Evolutionary conservation across 2,888 invertebrate genomes (phyloP).

Genomic region (Pristionchus arcanus): DNA sequence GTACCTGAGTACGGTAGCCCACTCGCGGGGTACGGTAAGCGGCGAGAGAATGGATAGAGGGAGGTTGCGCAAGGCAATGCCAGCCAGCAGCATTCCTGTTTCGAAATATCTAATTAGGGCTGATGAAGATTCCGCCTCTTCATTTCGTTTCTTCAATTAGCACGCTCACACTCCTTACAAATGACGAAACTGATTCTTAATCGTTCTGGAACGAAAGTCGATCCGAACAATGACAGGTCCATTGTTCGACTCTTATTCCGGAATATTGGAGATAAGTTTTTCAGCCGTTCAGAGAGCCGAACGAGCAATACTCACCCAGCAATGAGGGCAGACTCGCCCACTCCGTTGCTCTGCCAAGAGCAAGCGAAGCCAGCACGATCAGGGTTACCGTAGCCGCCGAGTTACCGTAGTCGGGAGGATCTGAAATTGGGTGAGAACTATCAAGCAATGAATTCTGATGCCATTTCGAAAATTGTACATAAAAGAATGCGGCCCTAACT

Average conservation of each 20-base stretch:
- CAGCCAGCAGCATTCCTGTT: constrained; percentile 28
- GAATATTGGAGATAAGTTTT: no score
- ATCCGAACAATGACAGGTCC: no score
- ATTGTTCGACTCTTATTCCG: no score
- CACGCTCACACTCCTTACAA: not conserved
- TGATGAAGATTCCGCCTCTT: not conserved
- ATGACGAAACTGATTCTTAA: no score
- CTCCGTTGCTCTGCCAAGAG: not conserved
- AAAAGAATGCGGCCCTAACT: no score
- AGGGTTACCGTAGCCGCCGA: constrained; percentile 40
- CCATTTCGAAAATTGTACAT: no score
- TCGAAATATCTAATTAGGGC: not conserved
- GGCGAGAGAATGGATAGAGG: not conserved
- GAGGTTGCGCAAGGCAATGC: constrained; percentile 17
- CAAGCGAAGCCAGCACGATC: not conserved
- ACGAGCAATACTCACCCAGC: constrained; percentile 29
- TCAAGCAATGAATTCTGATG: no score
- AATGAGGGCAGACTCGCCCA: constrained; percentile 29
- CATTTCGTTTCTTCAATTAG: no score
- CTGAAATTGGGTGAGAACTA: not conserved
- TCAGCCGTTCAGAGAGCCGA: no score
- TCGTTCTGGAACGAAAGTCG: no score
- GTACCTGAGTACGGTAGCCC: constrained; percentile 44
- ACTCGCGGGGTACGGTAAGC: constrained; percentile 37
- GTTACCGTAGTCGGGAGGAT: not conserved